Conservation (phyloP, 2,888 invertebrate genomes). For the Lochmaea capreae region DNA sequence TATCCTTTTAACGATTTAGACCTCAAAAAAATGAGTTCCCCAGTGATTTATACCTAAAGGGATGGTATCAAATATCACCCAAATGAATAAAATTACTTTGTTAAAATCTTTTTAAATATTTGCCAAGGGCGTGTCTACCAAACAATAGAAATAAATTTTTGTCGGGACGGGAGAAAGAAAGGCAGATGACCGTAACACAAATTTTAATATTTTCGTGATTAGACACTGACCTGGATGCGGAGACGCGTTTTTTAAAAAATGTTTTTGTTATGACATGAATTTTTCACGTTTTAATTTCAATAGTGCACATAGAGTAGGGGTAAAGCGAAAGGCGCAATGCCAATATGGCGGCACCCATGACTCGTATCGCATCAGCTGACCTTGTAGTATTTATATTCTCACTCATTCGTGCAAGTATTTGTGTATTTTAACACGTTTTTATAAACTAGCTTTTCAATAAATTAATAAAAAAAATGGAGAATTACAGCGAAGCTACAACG, state of each 20-base stretch:
- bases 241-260: not conserved
- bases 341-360: too few relatives aligned
- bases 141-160: slow-evolving; percentile 22
- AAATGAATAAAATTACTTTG: slow-evolving; percentile 29
- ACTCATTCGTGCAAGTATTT: too few relatives aligned
- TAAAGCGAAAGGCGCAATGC: too few relatives aligned
- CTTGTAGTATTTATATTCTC: too few relatives aligned
- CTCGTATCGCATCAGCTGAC: too few relatives aligned
- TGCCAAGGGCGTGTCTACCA: slow-evolving; percentile 19
- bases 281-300: too few relatives aligned
- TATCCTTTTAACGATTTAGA: not conserved
- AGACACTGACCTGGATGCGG: not conserved
- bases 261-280: too few relatives aligned
- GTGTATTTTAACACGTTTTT: too few relatives aligned
- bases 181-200: slow-evolving; percentile 26
- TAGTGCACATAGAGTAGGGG: too few relatives aligned
- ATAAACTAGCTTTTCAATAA: too few relatives aligned
- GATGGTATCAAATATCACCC: slow-evolving; percentile 1
- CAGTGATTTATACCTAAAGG: not conserved
- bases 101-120: slow-evolving; percentile 29
- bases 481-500: too few relatives aligned
- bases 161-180: not conserved
- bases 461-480: too few relatives aligned
- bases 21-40: not conserved
- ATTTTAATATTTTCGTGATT: slow-evolving; percentile 26